Evolutionary conservation across 1,140 invertebrate species (phyloP).

Genomic region (Drosophila parvula): DNA sequence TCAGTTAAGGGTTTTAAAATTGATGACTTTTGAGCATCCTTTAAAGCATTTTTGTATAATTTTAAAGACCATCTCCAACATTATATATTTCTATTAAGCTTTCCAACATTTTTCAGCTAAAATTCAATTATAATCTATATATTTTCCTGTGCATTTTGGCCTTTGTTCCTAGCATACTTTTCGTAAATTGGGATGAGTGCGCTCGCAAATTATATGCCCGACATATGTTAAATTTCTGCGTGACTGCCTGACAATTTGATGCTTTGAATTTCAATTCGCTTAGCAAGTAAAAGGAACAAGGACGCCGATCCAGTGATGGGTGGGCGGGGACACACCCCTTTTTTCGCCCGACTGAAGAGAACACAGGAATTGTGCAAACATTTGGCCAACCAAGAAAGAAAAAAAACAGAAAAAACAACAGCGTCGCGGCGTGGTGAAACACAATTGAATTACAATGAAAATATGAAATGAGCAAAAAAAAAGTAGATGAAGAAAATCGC

Average conservation of each 20-base stretch:
- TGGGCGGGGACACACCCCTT: constrained; percentile 49
- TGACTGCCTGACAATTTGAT: constrained; percentile 72
- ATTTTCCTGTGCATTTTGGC: not conserved
- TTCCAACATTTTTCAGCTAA: not conserved
- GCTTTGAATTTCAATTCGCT: constrained; percentile 77
- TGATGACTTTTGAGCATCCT: no score
- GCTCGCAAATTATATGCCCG: constrained; percentile 67
- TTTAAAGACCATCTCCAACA: not conserved
- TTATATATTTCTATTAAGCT: not conserved
- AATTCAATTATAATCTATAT: not conserved
- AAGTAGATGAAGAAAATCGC: constrained; percentile 49
- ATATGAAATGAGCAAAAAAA: constrained; percentile 74
- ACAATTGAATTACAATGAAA: constrained; percentile 82
- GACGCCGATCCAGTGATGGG: not conserved
- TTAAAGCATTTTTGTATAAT: not conserved
- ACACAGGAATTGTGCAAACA: constrained; percentile 68
- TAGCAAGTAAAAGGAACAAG: constrained; percentile 17
- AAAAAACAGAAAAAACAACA: constrained; percentile 57
- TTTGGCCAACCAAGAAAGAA: no score
- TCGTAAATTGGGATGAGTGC: constrained; percentile 33
- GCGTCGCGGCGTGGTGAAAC: constrained; percentile 28
- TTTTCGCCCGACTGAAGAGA: constrained; percentile 42
- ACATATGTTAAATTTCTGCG: constrained; percentile 77
- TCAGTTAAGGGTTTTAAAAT: no score
- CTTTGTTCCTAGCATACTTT: constrained; percentile 20